Base-by-base conservation (phyloP, 2,797 vertebrate genomes). In the Botia almorhae region DNA sequence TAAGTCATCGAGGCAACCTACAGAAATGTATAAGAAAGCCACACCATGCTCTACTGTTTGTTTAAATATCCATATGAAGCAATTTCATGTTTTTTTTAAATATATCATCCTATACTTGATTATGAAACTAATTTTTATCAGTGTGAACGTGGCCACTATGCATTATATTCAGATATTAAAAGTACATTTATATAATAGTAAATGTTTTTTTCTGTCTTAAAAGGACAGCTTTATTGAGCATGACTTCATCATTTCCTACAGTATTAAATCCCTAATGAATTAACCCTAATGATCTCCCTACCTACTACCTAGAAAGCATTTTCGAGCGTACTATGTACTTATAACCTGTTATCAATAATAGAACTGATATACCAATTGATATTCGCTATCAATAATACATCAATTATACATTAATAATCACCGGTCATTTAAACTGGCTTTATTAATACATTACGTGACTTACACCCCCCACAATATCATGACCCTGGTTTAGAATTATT, bases 401-500 rank as follows among this genome's bases (percentile, higher is more conserved):
- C 23, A 33, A 69, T 48, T 48, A 50, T 16, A 78, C 23, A 50
- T 39, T 13, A 39, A 53, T n/a, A 71, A 63, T 53, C 8, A 63
- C 2, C 6, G n/a, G 19, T 63, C 70, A 39, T 63, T n/a, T 33
- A 10, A 71, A 26, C 26, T 58, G 13, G 6, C 4, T 70, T 71
- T 39, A 50, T 33, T 7, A 69, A 78, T 69, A 12, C 53, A 63
- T 48, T 46, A 58, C 46, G 21, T 69, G 55, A 21, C 23, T 53
- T 36, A 43, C 36, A 0, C 36, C 36, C 43, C 43, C 21, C 6
- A 23, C n/a, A 8, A 58, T 26, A 60, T 23, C 1, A 60, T 60
- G 65, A 23, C 19, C 21, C 21, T 50, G 1, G 16, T 2, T 26
- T 11, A 7, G n/a, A 26, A 10, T 46, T 46, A 46, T 46, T 8